These are phyloP conservation scores for Paedocypris micromegethes DNA, from an alignment of 2,797 vertebrate genomes.

Conservation along the genomic window DNA sequence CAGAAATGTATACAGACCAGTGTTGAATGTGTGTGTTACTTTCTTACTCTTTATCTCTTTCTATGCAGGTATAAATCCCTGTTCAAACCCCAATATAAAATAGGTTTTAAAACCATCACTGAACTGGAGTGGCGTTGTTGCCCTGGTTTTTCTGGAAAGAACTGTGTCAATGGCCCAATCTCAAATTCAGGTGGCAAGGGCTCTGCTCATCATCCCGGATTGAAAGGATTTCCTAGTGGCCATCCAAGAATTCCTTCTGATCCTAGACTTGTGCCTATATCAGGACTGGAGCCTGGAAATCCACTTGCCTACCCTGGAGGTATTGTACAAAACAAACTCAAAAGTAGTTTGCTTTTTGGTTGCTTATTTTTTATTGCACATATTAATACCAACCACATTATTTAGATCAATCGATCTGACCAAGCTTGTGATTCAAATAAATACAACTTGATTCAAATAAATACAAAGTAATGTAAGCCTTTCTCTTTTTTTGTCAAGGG, in stretches of 20 bases:
- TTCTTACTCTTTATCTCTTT: slow-evolving; percentile 4
- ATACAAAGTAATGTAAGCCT: not conserved
- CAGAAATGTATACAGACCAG: too few species aligned
- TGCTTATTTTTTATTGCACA: too few species aligned
- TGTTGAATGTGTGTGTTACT: not conserved
- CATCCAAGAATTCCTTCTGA: slow-evolving; percentile 65
- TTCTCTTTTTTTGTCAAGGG: slow-evolving; percentile 59
- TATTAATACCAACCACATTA: too few species aligned
- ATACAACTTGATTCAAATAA: too few species aligned
- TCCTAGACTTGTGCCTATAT: slow-evolving; percentile 59
- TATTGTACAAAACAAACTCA: slow-evolving; percentile 60
- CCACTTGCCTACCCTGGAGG: slow-evolving; percentile 54
- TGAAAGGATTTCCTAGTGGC: slow-evolving; percentile 75
- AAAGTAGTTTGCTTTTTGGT: too few species aligned
- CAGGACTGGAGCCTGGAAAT: slow-evolving; percentile 66
- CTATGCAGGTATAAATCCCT: slow-evolving; percentile 85
- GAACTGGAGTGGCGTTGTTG: slow-evolving; percentile 95
- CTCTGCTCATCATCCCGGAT: slow-evolving; percentile 66
- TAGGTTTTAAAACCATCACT: slow-evolving; percentile 86
- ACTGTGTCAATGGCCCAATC: slow-evolving; percentile 76
- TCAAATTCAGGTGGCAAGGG: slow-evolving; percentile 70
- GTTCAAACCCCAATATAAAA: slow-evolving; percentile 89
- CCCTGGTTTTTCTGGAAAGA: slow-evolving; percentile 83
- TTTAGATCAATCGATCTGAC: too few species aligned
- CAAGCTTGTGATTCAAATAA: too few species aligned